phyloP scores from a whole-genome alignment of 1,140 invertebrate species.

The Caerostris extrusa region DNA sequence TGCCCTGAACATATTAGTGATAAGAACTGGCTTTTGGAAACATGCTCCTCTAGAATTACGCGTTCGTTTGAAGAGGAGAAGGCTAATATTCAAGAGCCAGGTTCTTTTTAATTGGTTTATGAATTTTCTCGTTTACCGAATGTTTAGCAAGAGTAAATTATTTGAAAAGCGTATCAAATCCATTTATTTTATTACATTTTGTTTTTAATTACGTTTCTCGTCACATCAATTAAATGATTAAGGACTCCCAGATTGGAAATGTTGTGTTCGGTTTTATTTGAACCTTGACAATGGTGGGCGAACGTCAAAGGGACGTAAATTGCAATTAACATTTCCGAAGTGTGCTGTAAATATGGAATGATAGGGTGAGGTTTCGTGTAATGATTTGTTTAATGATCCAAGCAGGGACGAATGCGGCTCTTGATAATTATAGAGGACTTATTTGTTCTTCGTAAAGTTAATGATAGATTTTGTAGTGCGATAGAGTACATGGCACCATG shows the following conservation, averaged over 20 bases:
- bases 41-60: neutral
- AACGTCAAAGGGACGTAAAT: conserved; percentile 3
- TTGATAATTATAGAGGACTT: neutral
- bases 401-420: neutral
- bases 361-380: neutral
- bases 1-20: conserved; percentile 14
- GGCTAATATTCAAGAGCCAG: conserved; percentile 25
- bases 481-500: neutral
- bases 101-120: conserved; percentile 43
- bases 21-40: conserved; percentile 5
- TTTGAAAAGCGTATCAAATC: conserved; percentile 5
- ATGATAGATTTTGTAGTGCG: neutral
- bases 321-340: conserved; percentile 11
- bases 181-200: conserved; percentile 18
- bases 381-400: neutral
- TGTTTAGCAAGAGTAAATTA: conserved; percentile 11
- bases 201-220: conserved; percentile 35
- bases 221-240: conserved; percentile 45
- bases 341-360: neutral
- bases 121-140: conserved; percentile 20
- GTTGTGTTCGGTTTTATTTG: neutral
- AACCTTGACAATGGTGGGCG: neutral
- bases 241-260: neutral
- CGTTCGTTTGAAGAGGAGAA: neutral
- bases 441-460: neutral